A percentile compares a stretch with the other conserved stretches of the same genome.
These are phyloP conservation scores for Caenorhabditis angaria DNA, from an alignment of 2,888 invertebrate species.

Conservation along the genomic window DNA sequence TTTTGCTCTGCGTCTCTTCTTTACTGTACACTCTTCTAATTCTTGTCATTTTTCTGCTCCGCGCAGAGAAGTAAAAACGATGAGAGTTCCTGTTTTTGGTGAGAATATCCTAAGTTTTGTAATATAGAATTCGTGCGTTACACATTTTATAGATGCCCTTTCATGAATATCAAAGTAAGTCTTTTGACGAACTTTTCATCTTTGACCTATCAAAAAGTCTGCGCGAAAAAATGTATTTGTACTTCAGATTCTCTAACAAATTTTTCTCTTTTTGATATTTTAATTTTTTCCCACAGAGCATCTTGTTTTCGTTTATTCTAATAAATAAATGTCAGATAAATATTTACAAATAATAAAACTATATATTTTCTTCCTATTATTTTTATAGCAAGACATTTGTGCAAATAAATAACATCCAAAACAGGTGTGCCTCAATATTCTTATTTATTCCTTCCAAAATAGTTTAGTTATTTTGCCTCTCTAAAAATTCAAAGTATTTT, in stretches of 20 bases:
- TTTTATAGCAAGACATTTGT: conserved; percentile 3
- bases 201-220: no score
- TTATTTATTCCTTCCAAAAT: not conserved
- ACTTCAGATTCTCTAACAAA: no score
- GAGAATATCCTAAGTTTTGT: not conserved
- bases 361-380: conserved; percentile 1
- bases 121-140: no score
- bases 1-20: not conserved
- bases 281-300: no score
- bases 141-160: no score
- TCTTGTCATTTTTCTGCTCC: not conserved
- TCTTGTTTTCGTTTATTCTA: not conserved
- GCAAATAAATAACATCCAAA: conserved; percentile 4
- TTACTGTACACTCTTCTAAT: not conserved
- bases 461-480: no score
- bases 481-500: no score
- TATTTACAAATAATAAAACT: conserved; percentile 1
- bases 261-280: no score
- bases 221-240: no score
- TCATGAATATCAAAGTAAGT: no score
- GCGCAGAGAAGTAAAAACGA: not conserved
- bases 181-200: no score
- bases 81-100: not conserved
- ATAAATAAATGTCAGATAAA: not conserved
- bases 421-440: not conserved